phyloP scores from a whole-genome alignment of 2,888 invertebrate species.

The Seira ritae region DNA sequence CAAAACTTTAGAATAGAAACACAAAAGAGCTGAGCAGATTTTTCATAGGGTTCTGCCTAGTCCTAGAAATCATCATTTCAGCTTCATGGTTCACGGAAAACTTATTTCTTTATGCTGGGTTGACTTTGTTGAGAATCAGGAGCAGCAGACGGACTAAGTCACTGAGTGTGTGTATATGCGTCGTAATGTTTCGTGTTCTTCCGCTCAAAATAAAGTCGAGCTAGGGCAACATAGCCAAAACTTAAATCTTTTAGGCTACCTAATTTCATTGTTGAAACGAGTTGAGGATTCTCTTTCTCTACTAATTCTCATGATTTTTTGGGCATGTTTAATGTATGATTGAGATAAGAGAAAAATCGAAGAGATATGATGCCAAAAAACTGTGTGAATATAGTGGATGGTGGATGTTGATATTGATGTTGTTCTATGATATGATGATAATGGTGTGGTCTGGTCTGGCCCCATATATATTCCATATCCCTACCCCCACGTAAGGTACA shows the following conservation, averaged over 20 bases:
- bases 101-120: not conserved
- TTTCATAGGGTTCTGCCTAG: not conserved
- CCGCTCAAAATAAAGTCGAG: not conserved
- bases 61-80: slow-evolving; percentile 19
- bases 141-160: not conserved
- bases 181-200: slow-evolving; percentile 1
- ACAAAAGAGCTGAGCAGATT: too few relatives aligned
- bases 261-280: not conserved
- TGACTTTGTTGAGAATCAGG: slow-evolving; percentile 12
- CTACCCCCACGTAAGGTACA: not conserved
- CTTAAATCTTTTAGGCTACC: too few relatives aligned
- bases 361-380: not conserved
- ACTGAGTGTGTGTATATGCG: not conserved
- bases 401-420: not conserved
- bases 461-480: not conserved
- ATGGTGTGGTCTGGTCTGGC: not conserved
- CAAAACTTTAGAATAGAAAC: not conserved
- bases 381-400: not conserved
- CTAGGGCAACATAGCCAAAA: not conserved
- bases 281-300: too few relatives aligned
- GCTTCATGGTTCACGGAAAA: slow-evolving; percentile 42
- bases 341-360: slow-evolving; percentile 1
- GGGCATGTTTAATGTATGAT: not conserved
- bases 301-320: not conserved
- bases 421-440: not conserved